Evolutionary conservation across 2,797 vertebrate species (phyloP).

Genomic region (Ciconia nigra): DNA sequence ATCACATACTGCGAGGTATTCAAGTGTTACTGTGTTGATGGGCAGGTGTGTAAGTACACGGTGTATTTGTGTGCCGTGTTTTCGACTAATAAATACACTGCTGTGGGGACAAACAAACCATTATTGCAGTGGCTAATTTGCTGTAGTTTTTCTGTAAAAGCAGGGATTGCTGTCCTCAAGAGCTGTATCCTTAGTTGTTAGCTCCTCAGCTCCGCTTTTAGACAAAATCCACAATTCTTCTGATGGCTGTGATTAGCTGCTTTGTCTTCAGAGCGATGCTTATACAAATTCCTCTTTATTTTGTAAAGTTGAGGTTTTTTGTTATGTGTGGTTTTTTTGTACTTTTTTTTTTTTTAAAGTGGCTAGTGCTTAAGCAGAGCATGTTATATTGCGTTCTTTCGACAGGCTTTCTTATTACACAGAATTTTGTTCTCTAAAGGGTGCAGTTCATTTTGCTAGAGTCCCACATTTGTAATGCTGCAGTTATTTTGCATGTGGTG

Average conservation of each 20-base stretch:
- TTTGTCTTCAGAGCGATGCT: neutral
- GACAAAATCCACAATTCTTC: neutral
- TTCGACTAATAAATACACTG: neutral
- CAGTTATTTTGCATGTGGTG: neutral
- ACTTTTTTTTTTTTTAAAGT: neutral
- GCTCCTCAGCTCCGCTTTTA: neutral
- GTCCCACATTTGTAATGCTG: neutral
- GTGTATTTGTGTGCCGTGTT: neutral
- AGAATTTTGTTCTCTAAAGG: neutral
- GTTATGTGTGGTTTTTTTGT: neutral
- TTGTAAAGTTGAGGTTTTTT: neutral
- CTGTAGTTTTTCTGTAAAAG: neutral
- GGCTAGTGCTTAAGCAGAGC: neutral
- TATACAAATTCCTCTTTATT: neutral
- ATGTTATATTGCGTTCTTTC: neutral
- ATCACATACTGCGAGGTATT: fast-evolving
- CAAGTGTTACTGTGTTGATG: neutral
- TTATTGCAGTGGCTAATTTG: neutral
- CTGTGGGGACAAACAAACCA: fast-evolving
- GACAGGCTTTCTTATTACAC: neutral
- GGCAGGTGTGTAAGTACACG: neutral
- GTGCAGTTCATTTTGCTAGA: neutral
- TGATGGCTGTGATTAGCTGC: neutral
- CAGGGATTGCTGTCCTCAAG: neutral
- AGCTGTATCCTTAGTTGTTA: neutral